These are phyloP conservation scores for Clarias macrocephalus DNA, from an alignment of 2,113 vertebrate genomes.

Conservation along the genomic window DNA sequence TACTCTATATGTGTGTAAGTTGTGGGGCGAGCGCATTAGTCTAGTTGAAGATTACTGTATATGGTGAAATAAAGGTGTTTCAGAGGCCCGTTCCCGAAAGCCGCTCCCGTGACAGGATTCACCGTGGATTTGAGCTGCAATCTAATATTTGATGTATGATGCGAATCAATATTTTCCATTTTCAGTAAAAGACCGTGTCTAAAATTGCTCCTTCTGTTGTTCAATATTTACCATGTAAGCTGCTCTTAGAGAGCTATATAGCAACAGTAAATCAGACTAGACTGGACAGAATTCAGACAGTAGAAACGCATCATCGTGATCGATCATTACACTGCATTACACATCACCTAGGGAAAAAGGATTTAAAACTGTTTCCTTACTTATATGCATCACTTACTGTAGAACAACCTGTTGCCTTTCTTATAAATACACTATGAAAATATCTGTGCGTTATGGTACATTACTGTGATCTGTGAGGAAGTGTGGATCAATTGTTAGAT, in stretches of 20 bases:
- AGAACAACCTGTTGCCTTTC: background rate
- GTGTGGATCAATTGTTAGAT: background rate
- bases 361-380: background rate
- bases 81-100: background rate
- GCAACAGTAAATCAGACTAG: background rate
- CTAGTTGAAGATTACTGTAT: too few species aligned
- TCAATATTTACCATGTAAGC: background rate
- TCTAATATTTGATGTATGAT: background rate
- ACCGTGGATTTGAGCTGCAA: background rate
- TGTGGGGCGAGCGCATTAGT: too few species aligned
- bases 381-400: background rate
- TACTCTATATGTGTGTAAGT: too few species aligned
- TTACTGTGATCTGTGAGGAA: background rate
- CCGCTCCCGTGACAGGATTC: background rate
- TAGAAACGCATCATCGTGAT: background rate
- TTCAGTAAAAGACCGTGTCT: background rate
- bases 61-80: background rate
- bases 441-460: background rate
- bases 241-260: background rate
- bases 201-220: background rate
- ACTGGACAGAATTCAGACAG: background rate
- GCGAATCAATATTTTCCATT: background rate
- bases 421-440: background rate
- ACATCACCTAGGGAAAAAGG: background rate
- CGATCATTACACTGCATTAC: background rate